phyloP scores from a whole-genome alignment of 2,888 invertebrate species.

The Hydrotaea cyrtoneurina region DNA sequence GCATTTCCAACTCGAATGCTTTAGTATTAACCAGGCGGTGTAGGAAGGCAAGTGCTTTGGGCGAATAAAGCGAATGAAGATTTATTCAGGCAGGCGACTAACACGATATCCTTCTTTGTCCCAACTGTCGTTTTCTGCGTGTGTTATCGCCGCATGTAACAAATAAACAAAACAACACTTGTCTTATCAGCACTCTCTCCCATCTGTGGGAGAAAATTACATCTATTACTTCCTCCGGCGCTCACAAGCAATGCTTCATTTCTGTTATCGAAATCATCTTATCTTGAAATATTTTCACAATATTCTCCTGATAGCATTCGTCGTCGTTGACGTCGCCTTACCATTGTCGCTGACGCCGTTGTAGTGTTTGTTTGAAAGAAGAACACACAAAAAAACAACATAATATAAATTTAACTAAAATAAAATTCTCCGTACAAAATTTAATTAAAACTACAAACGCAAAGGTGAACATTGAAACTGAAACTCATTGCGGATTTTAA shows the following conservation, averaged over 20 bases:
- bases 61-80: too few species aligned
- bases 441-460: not conserved
- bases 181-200: not conserved
- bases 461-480: not conserved
- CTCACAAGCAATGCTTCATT: not conserved
- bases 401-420: not conserved
- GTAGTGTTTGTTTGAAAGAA: not conserved
- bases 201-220: not conserved
- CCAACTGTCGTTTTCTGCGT: not conserved
- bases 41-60: constrained; percentile 46
- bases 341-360: constrained; percentile 12
- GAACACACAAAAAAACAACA: constrained; percentile 5
- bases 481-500: too few species aligned
- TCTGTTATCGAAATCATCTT: constrained; percentile 17
- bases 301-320: constrained; percentile 11
- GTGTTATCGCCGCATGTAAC: constrained; percentile 4
- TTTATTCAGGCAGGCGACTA: too few species aligned
- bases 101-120: too few species aligned
- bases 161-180: constrained; percentile 1
- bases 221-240: not conserved
- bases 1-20: constrained; percentile 1
- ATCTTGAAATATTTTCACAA: constrained; percentile 6
- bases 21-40: constrained; percentile 54
- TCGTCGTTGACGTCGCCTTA: not conserved
- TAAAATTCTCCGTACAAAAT: too few species aligned